Conservation (phyloP, 2,113 vertebrate genomes). For the Ptychochromis oligacanthus region DNA sequence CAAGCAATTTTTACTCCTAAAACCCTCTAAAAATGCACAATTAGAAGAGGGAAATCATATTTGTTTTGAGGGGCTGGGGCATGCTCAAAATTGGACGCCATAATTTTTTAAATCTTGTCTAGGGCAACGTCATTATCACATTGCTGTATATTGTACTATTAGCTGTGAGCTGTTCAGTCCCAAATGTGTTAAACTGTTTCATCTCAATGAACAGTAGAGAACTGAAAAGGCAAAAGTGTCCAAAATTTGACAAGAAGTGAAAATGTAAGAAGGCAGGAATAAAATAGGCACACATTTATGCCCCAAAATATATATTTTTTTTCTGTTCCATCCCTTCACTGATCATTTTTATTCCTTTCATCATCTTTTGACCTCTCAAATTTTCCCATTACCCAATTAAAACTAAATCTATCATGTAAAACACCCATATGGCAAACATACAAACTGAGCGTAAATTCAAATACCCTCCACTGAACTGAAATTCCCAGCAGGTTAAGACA, state of each 20-base stretch:
- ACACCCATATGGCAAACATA: not conserved
- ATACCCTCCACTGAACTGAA: not conserved
- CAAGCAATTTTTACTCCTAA: not conserved
- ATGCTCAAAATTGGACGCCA: not conserved
- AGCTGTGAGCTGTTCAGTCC: not conserved
- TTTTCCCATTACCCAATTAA: not conserved
- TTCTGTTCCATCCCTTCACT: not conserved
- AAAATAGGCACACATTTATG: not conserved
- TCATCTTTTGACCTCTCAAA: not conserved
- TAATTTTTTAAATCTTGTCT: not conserved
- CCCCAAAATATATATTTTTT: not conserved
- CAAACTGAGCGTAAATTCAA: not conserved
- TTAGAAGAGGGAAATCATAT: not conserved
- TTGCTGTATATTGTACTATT: not conserved
- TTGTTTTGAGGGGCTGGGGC: not conserved
- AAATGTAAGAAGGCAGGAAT: not conserved
- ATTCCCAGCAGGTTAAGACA: not conserved
- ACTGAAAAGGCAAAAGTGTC: not conserved
- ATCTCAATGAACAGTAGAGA: not conserved
- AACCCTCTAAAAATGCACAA: not conserved
- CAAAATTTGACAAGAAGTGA: not conserved
- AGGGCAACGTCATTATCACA: not conserved
- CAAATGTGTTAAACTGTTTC: not conserved
- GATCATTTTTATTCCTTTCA: not conserved
- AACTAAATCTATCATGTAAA: not conserved